Evolutionary conservation across 1,140 invertebrate species (phyloP), one percentile per base, ranked within the genome.

Genomic region (Drosophila willistoni): DNA sequence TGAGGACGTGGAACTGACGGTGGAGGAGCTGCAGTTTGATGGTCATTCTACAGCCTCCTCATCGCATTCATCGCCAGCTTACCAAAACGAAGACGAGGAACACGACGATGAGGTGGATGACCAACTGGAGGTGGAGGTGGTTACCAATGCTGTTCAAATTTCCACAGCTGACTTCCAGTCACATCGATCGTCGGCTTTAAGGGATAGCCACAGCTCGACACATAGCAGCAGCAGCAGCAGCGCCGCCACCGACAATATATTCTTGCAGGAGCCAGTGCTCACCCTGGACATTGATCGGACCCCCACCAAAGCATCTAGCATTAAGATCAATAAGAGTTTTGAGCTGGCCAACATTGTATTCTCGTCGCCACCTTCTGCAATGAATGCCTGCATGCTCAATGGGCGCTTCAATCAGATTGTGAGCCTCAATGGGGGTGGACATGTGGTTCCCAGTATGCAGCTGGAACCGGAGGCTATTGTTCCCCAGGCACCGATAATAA

Each of bases 391-490:
- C 41, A 47, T 79, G 63, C 69, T 91, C 1, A 86, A 91, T 68
- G 91, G 91, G 14, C 91, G 91, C 47, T 91, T 91, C 54, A 91
- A 91, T 81, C 89, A 91, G 67, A 85, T 91, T 74, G 91, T 92
- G 19, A 79, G 82, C 36, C 73, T 91, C 12, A 91, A 86, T 61
- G 71, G 77, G 2, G 33, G 51, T 19, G 68, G 54, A 17, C 64
- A 44, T 2, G 63, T 29, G 29, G 29, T 13, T 13, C 12, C 42
- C 79, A 54, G 61, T 12, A 61, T 60, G 41, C 73, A 75, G 29
- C 68, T 60, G 34, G 75, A 75, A 25, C 68, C 69, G 39, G 61
- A 47, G 19, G 54, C 42, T 7, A 17, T 59, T 47, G 57, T 19
- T 12, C 14, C 54, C 13, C 34, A 59, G 62, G 7, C 13, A 3